A percentile compares a stretch with the other conserved stretches of the same genome.
phyloP scores from a whole-genome alignment of 2,113 vertebrate genomes.

The cattle (Bos taurus) region DNA sequence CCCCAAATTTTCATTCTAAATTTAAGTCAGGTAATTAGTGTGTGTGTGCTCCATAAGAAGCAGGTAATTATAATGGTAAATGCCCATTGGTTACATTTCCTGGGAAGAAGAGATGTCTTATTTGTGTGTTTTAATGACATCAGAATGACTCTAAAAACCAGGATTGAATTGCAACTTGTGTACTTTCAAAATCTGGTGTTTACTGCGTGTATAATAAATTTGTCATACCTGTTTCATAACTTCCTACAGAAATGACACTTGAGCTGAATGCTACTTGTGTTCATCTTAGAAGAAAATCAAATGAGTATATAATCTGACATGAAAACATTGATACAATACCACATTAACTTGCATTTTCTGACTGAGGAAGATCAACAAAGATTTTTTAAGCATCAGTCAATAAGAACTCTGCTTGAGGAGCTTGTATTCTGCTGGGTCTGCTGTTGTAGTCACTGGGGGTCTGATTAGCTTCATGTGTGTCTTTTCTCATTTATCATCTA shows the following conservation, averaged over 20 bases:
- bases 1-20: conserved; percentile 47
- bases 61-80: conserved; percentile 38
- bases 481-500: conserved; percentile 47
- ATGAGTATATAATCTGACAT: background rate
- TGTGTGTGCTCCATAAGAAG: conserved; percentile 25
- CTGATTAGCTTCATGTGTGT: conserved; percentile 7
- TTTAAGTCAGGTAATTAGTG: conserved; percentile 55
- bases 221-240: conserved; percentile 14
- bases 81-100: background rate
- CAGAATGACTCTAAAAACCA: background rate
- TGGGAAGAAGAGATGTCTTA: background rate
- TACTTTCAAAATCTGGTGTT: conserved; percentile 20
- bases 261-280: conserved; percentile 11
- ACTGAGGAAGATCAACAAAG: background rate
- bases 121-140: background rate
- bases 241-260: conserved; percentile 21
- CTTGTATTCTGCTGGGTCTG: conserved; percentile 29
- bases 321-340: background rate
- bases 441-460: conserved; percentile 1
- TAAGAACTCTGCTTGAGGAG: background rate
- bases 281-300: conserved; percentile 30
- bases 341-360: background rate
- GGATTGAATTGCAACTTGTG: background rate
- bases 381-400: background rate
- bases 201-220: background rate